Conservation (phyloP, 1,140 invertebrate genomes). For the Monochamus saltuarius region DNA sequence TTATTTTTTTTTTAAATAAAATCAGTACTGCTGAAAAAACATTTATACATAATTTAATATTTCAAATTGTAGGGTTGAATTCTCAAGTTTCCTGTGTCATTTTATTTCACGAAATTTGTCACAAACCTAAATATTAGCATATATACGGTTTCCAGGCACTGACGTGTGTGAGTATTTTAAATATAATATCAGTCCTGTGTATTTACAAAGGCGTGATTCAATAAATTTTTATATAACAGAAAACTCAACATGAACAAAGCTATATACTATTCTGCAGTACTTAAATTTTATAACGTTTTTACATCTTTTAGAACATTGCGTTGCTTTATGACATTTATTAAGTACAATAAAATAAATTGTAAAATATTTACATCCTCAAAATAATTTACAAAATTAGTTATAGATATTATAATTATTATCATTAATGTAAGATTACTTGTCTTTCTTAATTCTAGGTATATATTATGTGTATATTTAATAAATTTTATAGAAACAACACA, state of each 20-base stretch:
- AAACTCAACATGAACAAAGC: neutral
- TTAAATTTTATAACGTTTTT: constrained; percentile 1
- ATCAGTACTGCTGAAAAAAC: no score
- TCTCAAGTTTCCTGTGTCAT: neutral
- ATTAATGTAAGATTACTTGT: neutral
- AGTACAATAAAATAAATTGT: neutral
- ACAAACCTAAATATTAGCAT: neutral
- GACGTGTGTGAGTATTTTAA: constrained; percentile 33
- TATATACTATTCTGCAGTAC: constrained; percentile 7
- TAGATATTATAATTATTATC: constrained; percentile 1
- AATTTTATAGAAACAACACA: neutral
- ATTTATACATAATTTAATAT: no score
- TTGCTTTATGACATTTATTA: neutral
- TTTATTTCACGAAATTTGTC: neutral
- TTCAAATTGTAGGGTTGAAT: no score
- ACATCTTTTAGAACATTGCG: constrained; percentile 2
- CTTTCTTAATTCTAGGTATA: no score
- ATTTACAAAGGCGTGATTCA: constrained; percentile 34
- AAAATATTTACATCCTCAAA: neutral
- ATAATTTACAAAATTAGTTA: neutral
- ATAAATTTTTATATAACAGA: constrained; percentile 5
- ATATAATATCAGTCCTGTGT: constrained; percentile 33
- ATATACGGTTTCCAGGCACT: constrained; percentile 32
- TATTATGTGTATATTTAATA: no score
- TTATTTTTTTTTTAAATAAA: no score